These are phyloP conservation scores for Agelas oroides DNA, from an alignment of 37 sponge, comb jelly and placozoan species.

Conservation along the genomic window DNA sequence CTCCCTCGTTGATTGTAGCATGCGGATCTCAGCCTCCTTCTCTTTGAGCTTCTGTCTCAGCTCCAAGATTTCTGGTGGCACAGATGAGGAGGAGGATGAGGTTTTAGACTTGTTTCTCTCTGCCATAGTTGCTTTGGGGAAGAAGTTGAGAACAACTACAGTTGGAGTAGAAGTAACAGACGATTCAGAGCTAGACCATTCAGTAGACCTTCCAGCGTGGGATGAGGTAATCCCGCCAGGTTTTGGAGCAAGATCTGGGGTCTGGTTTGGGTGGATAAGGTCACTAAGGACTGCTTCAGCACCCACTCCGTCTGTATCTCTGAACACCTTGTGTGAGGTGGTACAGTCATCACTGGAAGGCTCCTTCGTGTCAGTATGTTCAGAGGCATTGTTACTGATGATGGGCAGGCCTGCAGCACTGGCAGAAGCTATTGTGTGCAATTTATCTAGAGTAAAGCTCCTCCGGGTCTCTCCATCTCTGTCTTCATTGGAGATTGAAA, in stretches of 20 bases:
- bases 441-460: slow-evolving; percentile 21
- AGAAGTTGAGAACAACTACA: background rate
- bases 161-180: background rate
- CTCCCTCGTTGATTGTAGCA: background rate
- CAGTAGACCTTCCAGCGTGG: background rate
- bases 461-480: background rate
- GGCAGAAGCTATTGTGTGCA: slow-evolving; percentile 28
- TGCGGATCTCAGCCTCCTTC: background rate
- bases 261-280: too few species aligned
- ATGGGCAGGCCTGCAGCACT: slow-evolving; percentile 42
- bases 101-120: too few species aligned
- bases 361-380: too few species aligned
- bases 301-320: too few species aligned
- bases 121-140: too few species aligned
- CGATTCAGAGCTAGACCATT: background rate
- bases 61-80: slow-evolving; percentile 1
- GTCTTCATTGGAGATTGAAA: too few species aligned
- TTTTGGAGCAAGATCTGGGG: too few species aligned
- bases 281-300: too few species aligned
- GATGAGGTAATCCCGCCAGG: background rate
- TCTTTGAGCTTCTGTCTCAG: slow-evolving; percentile 1
- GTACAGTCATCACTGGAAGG: too few species aligned
- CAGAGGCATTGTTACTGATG: background rate
- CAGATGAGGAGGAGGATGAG: background rate
- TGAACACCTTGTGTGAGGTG: too few species aligned